Evolutionary conservation across 2,888 invertebrate species (phyloP).

Genomic region (Boloria euphrosyne): DNA sequence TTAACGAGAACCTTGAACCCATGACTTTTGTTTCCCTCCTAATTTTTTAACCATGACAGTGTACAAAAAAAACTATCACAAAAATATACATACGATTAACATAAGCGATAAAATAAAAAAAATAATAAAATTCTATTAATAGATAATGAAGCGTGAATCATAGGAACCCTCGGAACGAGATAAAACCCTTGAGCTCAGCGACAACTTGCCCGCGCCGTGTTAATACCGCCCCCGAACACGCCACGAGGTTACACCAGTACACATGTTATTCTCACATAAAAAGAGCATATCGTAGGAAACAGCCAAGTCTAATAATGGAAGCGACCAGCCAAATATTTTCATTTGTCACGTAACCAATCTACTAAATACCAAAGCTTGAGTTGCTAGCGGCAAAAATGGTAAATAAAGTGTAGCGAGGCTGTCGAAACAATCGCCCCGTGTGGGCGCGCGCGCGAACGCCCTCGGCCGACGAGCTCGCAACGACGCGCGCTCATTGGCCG

Average conservation of each 20-base stretch:
- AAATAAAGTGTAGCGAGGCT: constrained; percentile 58
- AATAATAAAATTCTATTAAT: not conserved
- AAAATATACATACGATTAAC: constrained; percentile 1
- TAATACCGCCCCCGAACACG: constrained; percentile 52
- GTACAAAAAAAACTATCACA: not conserved
- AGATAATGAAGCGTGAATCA: constrained; percentile 32
- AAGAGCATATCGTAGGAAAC: constrained; percentile 64
- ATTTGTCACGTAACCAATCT: constrained; percentile 38
- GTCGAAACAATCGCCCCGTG: constrained; percentile 48
- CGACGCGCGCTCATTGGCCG: constrained; percentile 47
- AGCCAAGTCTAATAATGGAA: constrained; percentile 71
- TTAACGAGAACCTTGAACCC: too few relatives aligned
- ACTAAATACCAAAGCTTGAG: constrained; percentile 50
- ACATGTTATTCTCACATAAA: constrained; percentile 53
- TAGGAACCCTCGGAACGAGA: constrained; percentile 53
- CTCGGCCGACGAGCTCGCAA: constrained; percentile 28
- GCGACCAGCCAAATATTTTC: constrained; percentile 75
- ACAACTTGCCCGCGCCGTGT: constrained; percentile 42
- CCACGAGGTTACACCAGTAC: constrained; percentile 42
- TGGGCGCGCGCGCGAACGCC: constrained; percentile 39
- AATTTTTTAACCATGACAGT: too few relatives aligned
- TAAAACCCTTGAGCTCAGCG: constrained; percentile 51
- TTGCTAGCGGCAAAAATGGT: constrained; percentile 68
- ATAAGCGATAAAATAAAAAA: not conserved
- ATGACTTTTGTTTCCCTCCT: too few relatives aligned